A percentile compares a stretch with the other conserved stretches of the same genome.
Conservation (phyloP, 2,113 vertebrate genomes). For the Pica pica region DNA sequence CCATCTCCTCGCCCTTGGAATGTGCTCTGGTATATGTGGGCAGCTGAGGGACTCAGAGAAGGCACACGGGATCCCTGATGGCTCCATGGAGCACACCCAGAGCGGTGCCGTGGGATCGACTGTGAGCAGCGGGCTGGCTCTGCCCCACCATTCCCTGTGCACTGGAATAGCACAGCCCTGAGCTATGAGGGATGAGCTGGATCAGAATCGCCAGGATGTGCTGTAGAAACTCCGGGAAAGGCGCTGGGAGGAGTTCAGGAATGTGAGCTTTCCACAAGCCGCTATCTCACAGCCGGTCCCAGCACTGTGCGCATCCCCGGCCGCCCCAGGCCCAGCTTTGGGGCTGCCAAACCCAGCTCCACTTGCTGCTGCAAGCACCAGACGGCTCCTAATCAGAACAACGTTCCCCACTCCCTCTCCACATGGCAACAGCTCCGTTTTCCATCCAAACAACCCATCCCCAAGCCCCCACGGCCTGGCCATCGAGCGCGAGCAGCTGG, state of each 20-base stretch:
- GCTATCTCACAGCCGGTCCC: not conserved
- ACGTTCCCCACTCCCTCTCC: not conserved
- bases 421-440: not conserved
- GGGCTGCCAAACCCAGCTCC: not conserved
- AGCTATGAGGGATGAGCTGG: not conserved
- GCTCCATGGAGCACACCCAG: accelerated
- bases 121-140: accelerated
- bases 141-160: accelerated
- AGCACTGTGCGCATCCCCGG: accelerated
- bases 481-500: not conserved
- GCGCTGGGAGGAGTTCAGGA: not conserved
- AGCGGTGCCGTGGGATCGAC: accelerated
- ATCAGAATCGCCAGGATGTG: accelerated
- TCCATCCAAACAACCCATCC: not conserved
- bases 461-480: not conserved
- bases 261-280: not conserved
- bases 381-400: not conserved
- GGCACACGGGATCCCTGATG: accelerated
- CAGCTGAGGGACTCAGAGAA: not conserved
- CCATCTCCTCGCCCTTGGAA: not conserved
- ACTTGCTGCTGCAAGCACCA: not conserved
- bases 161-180: not conserved
- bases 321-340: not conserved
- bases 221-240: not conserved
- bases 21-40: not conserved